Conservation (phyloP, 2,113 vertebrate species). For the Buteo buteo region DNA sequence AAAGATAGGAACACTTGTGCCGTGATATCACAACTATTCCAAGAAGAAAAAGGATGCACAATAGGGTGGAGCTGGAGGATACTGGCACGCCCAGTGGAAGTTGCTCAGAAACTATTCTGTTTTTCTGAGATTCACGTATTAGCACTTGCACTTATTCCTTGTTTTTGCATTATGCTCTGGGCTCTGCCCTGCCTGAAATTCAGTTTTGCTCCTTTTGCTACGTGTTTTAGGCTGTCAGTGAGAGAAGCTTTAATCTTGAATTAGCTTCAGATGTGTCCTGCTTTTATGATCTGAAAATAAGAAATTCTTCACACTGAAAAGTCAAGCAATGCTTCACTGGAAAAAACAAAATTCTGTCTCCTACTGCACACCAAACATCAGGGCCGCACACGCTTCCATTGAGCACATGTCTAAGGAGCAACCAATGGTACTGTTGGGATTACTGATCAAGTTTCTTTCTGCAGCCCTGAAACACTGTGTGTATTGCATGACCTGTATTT, state of each 20-base stretch:
- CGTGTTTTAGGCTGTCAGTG: not conserved
- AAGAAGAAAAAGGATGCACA: not conserved
- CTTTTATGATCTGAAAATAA: not conserved
- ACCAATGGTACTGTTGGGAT: not conserved
- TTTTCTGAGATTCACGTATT: not conserved
- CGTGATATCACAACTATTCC: not conserved
- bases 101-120: not conserved
- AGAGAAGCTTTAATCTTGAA: not conserved
- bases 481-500: not conserved
- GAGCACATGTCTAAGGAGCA: not conserved
- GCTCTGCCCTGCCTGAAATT: not conserved
- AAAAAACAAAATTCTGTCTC: not conserved
- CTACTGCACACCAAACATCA: not conserved
- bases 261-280: not conserved
- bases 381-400: not conserved
- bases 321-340: not conserved
- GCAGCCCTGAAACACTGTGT: not conserved
- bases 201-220: not conserved
- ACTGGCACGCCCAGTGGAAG: not conserved
- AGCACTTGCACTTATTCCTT: not conserved
- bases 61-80: not conserved
- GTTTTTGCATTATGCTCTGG: not conserved
- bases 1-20: not conserved
- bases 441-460: not conserved
- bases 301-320: not conserved